Evolutionary conservation across 2,113 vertebrate species (phyloP), one percentile per base, ranked within the genome.

Genomic region (Thunnus maccoyii): DNA sequence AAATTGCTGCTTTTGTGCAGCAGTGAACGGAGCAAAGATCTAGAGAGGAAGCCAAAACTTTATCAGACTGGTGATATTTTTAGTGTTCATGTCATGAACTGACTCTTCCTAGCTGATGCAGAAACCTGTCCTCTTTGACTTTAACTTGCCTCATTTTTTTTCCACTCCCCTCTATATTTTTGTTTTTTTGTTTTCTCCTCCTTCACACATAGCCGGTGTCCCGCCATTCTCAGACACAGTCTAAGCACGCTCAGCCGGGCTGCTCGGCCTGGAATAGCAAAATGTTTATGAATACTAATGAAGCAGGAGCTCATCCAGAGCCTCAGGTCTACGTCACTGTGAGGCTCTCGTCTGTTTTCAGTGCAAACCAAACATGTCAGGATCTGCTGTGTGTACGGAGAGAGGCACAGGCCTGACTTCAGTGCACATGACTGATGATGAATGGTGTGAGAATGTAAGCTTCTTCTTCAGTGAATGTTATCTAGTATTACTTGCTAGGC

Each of bases 281-380:
- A 83, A 75, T 80, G 66, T 85, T 76, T 85, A 36, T 87, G 89
- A 85, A 91, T 83, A 76, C 85, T 82, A 74, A 88, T 74, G 85
- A 88, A 69, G 74, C 52, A 18, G 78, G 67, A 56, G 77, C 76
- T 78, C 20, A 3, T 65, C 52, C 65, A 48, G 41, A 1, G 11
- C 74, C 70, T 48, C 63, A 27, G 54, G 54, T 80, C 56, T 8
- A 63, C n/a, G 18, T 73, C 72, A 70, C 71, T 12, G 63, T 7
- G 22, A 32, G 50, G 17, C 12, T 72, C 22, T 83, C 67, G 5
- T 77, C 58, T 0, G 55, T 61, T 61, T 75, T 58, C 70, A 56
- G 17, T 60, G 18, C 61, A 51, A 61, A 71, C 69, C 11, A 36
- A 78, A 84, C 88, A 22, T 82, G 88, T 85, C 78, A 16, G 61